Conservation (phyloP, 2,888 invertebrate species). For the Orthonychiurus folsomi region DNA sequence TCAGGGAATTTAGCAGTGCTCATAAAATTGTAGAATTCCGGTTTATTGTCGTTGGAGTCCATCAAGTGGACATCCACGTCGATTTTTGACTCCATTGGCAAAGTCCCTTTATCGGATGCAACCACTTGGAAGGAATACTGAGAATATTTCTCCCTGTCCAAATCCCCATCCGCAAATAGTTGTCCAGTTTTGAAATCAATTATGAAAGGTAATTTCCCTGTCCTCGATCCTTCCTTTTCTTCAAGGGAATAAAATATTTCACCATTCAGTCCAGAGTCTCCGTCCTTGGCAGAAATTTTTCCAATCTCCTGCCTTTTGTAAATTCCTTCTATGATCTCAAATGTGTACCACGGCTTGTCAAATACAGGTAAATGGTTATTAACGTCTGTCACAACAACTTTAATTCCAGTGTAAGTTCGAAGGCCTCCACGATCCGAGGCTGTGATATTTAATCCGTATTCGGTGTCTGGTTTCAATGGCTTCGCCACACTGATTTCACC, state of each 20-base stretch:
- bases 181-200: conserved; percentile 61
- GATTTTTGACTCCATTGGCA: conserved; percentile 52
- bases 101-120: conserved; percentile 64
- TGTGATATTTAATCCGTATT: conserved; percentile 64
- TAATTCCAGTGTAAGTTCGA: conserved; percentile 58
- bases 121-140: conserved; percentile 62
- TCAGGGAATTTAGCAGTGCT: conserved; percentile 26
- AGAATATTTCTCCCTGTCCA: conserved; percentile 65
- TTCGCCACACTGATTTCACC: conserved; percentile 66
- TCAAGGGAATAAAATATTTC: conserved; percentile 59
- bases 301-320: conserved; percentile 64
- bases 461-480: conserved; percentile 62
- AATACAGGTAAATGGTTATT: conserved; percentile 79
- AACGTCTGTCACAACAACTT: conserved; percentile 44
- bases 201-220: conserved; percentile 54
- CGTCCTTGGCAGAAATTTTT: conserved; percentile 65
- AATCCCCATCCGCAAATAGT: conserved; percentile 60
- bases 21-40: conserved; percentile 33
- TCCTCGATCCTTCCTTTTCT: conserved; percentile 41
- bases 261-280: conserved; percentile 70
- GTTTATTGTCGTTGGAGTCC: conserved; percentile 70
- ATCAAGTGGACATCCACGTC: conserved; percentile 68
- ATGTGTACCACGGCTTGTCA: conserved; percentile 71
- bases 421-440: conserved; percentile 68
- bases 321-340: conserved; percentile 68